Conservation (phyloP, 2,797 vertebrate genomes). For the Gymnoscopelus braueri region DNA sequence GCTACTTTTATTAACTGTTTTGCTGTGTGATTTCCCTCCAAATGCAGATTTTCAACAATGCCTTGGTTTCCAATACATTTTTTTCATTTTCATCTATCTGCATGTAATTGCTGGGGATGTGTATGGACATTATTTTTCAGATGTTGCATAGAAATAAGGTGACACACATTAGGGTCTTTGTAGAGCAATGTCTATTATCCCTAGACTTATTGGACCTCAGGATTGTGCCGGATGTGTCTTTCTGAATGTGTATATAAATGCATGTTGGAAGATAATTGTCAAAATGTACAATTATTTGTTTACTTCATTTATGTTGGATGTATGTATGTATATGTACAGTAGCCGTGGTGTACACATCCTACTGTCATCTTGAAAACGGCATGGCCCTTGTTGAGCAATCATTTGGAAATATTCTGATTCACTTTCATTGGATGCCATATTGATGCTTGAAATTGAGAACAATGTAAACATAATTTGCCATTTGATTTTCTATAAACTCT, state of each 20-base stretch:
- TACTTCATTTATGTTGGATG: slow-evolving; percentile 57
- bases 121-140: slow-evolving; percentile 14
- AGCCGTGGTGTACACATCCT: slow-evolving; percentile 28
- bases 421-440: slow-evolving; percentile 85
- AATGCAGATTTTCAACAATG: slow-evolving; percentile 34
- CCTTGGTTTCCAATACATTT: not conserved
- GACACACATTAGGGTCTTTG: slow-evolving; percentile 16
- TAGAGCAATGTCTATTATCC: slow-evolving; percentile 32
- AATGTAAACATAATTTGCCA: slow-evolving; percentile 81
- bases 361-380: slow-evolving; percentile 40
- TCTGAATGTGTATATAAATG: slow-evolving; percentile 49
- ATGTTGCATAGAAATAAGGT: slow-evolving; percentile 14
- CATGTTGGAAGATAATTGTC: slow-evolving; percentile 50
- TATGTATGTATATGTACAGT: slow-evolving; percentile 53
- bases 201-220: slow-evolving; percentile 42
- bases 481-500: slow-evolving; percentile 80
- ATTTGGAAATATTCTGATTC: slow-evolving; percentile 73
- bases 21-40: not conserved
- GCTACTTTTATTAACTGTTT: too few relatives aligned
- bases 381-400: slow-evolving; percentile 59
- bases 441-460: slow-evolving; percentile 77
- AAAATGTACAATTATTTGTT: slow-evolving; percentile 37
- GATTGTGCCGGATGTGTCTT: slow-evolving; percentile 50
- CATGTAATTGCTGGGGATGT: slow-evolving; percentile 17
- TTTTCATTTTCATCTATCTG: slow-evolving; percentile 1